A percentile compares a stretch with the other conserved stretches of the same genome.
Evolutionary conservation across 37 sponge, comb jelly and placozoan genomes (phyloP).

Genomic region (Chondrosia reniformis): DNA sequence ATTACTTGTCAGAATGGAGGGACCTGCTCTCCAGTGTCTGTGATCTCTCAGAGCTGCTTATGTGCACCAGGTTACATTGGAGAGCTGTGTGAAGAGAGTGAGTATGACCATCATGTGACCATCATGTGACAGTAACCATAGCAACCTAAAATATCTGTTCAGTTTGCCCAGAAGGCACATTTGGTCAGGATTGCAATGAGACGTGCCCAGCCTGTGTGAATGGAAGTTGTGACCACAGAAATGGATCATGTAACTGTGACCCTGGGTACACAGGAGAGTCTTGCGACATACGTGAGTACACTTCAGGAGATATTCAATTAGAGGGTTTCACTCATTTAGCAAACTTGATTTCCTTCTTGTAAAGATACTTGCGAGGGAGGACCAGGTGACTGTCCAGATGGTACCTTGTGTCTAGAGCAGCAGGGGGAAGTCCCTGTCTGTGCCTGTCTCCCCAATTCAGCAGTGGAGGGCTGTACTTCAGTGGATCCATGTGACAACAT

Average conservation of each 20-base stretch:
- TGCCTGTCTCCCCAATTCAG: neutral
- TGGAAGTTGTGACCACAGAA: neutral
- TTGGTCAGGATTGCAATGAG: neutral
- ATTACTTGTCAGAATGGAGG: constrained; percentile 22
- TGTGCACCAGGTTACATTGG: constrained; percentile 37
- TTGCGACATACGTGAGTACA: neutral
- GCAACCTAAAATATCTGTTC: neutral
- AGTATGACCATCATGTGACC: neutral
- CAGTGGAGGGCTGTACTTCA: neutral
- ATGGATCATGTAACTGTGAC: neutral
- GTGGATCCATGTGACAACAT: neutral
- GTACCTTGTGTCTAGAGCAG: neutral
- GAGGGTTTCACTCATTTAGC: too few relatives aligned
- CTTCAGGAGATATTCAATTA: neutral
- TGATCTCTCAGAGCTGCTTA: constrained; percentile 17
- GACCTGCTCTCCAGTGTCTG: neutral
- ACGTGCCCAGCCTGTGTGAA: neutral
- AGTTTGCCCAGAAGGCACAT: constrained; percentile 7
- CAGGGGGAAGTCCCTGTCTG: neutral
- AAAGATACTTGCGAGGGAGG: too few relatives aligned
- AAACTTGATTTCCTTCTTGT: too few relatives aligned
- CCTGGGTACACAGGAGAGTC: constrained; percentile 18
- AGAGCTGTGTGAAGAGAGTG: constrained; percentile 8
- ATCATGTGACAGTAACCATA: neutral
- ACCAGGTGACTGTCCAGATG: constrained; percentile 4